Percentiles rank a stretch among this genome's conserved stretches.
Evolutionary conservation across 2,113 vertebrate genomes (phyloP).

Genomic region (Pavo muticus): DNA sequence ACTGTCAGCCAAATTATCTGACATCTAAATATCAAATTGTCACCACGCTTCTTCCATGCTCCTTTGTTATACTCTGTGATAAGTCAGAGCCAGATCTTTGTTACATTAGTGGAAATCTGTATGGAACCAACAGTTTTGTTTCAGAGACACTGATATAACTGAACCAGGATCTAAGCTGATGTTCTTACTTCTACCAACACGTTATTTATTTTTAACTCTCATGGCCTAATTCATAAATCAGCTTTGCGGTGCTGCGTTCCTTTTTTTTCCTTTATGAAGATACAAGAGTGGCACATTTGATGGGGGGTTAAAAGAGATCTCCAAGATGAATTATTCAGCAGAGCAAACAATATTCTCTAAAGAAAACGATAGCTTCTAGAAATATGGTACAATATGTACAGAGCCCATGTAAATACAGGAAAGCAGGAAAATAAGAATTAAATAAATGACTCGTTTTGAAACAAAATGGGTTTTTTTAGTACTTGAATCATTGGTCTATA

Average conservation of each 20-base stretch:
- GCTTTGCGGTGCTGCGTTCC: neutral
- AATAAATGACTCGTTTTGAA: neutral
- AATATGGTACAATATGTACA: neutral
- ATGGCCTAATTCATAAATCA: slow-evolving; percentile 56
- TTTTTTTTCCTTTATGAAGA: slow-evolving; percentile 17
- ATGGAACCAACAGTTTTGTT: neutral
- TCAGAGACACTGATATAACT: neutral
- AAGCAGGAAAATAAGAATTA: slow-evolving; percentile 27
- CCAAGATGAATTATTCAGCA: slow-evolving; percentile 57
- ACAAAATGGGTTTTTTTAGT: slow-evolving; percentile 1
- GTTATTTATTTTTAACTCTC: slow-evolving; percentile 52
- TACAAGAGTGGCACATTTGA: slow-evolving; percentile 26
- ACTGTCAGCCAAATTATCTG: neutral
- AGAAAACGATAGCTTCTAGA: slow-evolving; percentile 42
- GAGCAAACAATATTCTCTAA: slow-evolving; percentile 41
- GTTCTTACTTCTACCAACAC: slow-evolving; percentile 10
- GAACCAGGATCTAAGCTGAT: neutral
- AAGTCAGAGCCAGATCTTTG: neutral
- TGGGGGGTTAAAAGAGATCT: slow-evolving; percentile 47
- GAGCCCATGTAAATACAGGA: neutral
- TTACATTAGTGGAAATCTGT: neutral
- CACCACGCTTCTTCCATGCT: neutral
- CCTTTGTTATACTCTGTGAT: neutral
- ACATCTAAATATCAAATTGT: neutral
- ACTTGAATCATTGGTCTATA: neutral